A percentile compares a stretch with the other conserved stretches of the same genome.
phyloP scores from a whole-genome alignment of 2,113 vertebrate genomes.

The Etheostoma spectabile region DNA sequence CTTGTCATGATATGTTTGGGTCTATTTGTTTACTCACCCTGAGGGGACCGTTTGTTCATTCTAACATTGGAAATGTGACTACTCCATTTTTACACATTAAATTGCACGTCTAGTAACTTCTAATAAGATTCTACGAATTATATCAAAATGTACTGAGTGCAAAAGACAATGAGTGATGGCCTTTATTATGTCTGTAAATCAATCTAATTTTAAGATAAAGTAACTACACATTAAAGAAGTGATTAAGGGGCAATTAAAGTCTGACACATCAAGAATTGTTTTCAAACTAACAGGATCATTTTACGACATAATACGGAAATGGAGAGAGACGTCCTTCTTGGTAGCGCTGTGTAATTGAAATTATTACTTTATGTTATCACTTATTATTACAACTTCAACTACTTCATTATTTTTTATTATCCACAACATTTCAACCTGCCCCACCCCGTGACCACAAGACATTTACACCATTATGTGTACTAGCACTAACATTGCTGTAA shows the following conservation, averaged over 20 bases:
- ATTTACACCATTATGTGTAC: no score
- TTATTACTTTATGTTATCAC: no score
- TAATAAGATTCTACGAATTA: not conserved
- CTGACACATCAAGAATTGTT: not conserved
- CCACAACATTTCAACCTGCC: no score
- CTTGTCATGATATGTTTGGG: conserved; percentile 48
- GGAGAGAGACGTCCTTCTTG: no score
- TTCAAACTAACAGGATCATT: not conserved
- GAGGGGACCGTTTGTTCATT: conserved; percentile 23
- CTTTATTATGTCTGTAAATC: not conserved
- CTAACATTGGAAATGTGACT: not conserved
- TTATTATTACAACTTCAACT: no score
- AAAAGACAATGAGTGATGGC: not conserved
- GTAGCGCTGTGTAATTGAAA: no score
- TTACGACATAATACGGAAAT: not conserved
- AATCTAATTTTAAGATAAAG: not conserved
- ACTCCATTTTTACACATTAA: not conserved
- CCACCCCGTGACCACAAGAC: no score
- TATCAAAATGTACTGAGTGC: not conserved
- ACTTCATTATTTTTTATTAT: no score
- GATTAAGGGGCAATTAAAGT: not conserved
- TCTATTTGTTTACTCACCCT: conserved; percentile 39
- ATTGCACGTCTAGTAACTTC: not conserved
- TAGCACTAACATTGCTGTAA: no score
- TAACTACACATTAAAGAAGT: not conserved